phyloP scores from a whole-genome alignment of 2,113 vertebrate genomes.

The Tragelaphus imberbis region DNA sequence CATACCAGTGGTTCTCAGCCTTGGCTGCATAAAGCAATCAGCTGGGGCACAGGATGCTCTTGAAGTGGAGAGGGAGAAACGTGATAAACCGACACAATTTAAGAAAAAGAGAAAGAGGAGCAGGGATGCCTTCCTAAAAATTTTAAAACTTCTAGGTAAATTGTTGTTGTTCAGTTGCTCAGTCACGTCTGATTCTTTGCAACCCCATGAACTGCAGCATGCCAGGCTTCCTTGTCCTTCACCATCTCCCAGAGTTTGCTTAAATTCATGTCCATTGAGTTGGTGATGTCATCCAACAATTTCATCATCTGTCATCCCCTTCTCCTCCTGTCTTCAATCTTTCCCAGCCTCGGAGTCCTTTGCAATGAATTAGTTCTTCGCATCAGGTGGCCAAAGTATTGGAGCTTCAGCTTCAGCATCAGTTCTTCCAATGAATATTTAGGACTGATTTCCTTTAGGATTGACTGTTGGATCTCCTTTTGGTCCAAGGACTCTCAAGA shows the following conservation, averaged over 20 bases:
- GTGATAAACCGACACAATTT: neutral
- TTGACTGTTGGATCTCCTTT: neutral
- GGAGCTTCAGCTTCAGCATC: neutral
- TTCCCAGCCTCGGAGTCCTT: neutral
- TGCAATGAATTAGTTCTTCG: accelerated
- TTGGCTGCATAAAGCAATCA: neutral
- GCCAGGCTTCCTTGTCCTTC: neutral
- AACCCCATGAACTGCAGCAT: neutral
- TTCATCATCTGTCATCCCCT: neutral
- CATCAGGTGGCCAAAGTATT: neutral
- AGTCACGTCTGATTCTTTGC: neutral
- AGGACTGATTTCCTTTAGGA: neutral
- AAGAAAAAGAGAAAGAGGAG: neutral
- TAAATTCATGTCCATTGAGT: neutral
- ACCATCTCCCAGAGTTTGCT: neutral
- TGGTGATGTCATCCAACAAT: neutral
- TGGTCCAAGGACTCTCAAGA: neutral
- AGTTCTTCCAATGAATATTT: neutral
- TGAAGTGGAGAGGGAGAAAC: neutral
- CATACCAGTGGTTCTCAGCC: neutral
- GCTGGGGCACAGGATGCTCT: neutral
- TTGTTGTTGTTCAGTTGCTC: neutral
- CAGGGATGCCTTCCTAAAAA: neutral
- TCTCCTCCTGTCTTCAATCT: neutral
- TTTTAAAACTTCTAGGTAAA: conserved; percentile 9